Evolutionary conservation across 2,797 vertebrate species (phyloP).

Genomic region (Vireo griseus): DNA sequence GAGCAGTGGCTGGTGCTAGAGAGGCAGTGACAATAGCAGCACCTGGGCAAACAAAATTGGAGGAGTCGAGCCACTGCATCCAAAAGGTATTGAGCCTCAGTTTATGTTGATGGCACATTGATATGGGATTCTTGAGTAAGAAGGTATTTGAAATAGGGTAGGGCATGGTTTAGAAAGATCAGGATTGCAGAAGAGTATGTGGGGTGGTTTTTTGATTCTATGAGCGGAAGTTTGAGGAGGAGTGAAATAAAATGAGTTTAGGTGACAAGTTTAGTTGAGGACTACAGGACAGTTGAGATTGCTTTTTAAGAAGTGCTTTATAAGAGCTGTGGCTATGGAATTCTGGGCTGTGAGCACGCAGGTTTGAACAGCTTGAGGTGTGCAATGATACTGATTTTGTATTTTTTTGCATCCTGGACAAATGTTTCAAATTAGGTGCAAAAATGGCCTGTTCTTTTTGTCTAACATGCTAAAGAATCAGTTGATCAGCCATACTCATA

Average conservation of each 20-base stretch:
- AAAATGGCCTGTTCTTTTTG: background rate
- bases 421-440: background rate
- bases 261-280: background rate
- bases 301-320: background rate
- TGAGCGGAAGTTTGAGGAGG: background rate
- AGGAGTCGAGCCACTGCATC: background rate
- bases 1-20: background rate
- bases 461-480: background rate
- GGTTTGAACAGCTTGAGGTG: background rate
- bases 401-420: background rate
- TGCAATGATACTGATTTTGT: background rate
- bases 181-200: background rate
- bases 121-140: background rate
- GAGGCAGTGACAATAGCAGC: background rate
- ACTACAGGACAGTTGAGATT: background rate
- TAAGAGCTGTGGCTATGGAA: background rate
- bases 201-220: background rate
- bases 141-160: background rate
- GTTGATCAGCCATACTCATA: background rate
- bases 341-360: background rate
- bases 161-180: background rate
- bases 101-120: fast-evolving
- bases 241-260: background rate
- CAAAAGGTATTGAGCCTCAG: background rate
- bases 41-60: background rate